Evolutionary conservation across 2,113 vertebrate species (phyloP).

Genomic region (Stegostoma tigrinum): DNA sequence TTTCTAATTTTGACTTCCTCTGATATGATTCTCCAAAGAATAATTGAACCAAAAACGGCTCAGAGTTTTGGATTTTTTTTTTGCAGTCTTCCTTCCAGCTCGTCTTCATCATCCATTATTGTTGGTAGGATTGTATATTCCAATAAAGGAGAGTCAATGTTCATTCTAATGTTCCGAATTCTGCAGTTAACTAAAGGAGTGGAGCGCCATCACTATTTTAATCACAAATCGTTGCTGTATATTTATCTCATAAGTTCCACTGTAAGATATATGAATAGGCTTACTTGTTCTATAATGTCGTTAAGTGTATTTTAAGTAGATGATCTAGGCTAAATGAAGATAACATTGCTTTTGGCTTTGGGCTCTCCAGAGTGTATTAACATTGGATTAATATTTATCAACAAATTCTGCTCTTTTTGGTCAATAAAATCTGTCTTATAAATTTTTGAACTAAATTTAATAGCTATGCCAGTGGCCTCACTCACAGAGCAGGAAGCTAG

Average conservation of each 20-base stretch:
- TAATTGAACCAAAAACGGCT: neutral
- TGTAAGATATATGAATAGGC: neutral
- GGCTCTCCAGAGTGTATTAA: neutral
- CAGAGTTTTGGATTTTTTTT: neutral
- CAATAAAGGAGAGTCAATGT: neutral
- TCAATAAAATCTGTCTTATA: too few species aligned
- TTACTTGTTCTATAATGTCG: neutral
- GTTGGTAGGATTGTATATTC: neutral
- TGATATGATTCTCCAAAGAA: neutral
- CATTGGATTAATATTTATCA: constrained; percentile 1
- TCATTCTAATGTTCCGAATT: neutral
- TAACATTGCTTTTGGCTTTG: neutral
- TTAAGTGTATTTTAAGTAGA: neutral
- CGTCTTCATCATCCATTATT: neutral
- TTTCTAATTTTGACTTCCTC: neutral
- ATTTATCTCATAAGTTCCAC: neutral
- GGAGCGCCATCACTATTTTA: neutral
- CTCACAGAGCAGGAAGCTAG: too few species aligned
- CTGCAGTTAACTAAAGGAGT: neutral
- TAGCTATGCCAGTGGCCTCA: too few species aligned
- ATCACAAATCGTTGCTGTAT: neutral
- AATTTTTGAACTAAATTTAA: too few species aligned
- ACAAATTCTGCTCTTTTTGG: neutral
- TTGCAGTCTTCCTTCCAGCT: neutral
- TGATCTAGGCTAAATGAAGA: neutral